phyloP scores from a whole-genome alignment of 2,797 vertebrate species.

The Enteromius argenteus region DNA sequence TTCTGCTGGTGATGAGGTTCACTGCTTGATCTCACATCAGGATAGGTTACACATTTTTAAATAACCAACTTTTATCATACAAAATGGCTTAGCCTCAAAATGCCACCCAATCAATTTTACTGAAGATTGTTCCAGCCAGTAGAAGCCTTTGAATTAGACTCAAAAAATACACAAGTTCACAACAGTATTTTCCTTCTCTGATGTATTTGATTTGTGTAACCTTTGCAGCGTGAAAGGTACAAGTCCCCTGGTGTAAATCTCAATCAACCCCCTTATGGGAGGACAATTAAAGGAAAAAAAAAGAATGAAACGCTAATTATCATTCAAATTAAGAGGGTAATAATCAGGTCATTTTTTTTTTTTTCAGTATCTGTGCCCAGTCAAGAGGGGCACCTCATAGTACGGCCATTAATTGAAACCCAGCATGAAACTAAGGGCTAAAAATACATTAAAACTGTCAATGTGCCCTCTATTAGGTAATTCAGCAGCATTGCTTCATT shows the following conservation, averaged over 20 bases:
- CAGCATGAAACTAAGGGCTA: conserved; percentile 69
- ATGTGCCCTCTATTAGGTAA: conserved; percentile 51
- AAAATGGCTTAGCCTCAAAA: not conserved
- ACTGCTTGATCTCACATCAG: conserved; percentile 31
- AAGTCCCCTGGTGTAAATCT: conserved; percentile 65
- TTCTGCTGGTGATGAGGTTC: conserved; percentile 69
- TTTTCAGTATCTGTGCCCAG: conserved; percentile 66
- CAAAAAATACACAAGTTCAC: not conserved
- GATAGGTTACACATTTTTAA: not conserved
- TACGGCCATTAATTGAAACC: conserved; percentile 77
- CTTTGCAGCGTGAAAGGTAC: not conserved
- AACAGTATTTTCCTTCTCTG: not conserved
- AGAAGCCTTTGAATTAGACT: not conserved
- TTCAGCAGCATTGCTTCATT: conserved; percentile 32
- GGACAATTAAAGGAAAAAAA: conserved; percentile 76
- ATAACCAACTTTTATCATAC: not conserved
- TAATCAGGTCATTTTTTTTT: conserved; percentile 71
- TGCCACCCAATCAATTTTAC: not conserved
- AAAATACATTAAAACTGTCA: conserved; percentile 60
- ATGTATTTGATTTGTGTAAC: conserved; percentile 28
- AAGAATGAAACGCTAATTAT: conserved; percentile 82
- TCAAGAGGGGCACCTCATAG: conserved; percentile 68
- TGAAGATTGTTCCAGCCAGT: not conserved
- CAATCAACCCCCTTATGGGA: conserved; percentile 78
- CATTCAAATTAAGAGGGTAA: conserved; percentile 81